Conservation (phyloP, 35 echinoderm and acorn worm genomes). For the Apostichopus japonicus region DNA sequence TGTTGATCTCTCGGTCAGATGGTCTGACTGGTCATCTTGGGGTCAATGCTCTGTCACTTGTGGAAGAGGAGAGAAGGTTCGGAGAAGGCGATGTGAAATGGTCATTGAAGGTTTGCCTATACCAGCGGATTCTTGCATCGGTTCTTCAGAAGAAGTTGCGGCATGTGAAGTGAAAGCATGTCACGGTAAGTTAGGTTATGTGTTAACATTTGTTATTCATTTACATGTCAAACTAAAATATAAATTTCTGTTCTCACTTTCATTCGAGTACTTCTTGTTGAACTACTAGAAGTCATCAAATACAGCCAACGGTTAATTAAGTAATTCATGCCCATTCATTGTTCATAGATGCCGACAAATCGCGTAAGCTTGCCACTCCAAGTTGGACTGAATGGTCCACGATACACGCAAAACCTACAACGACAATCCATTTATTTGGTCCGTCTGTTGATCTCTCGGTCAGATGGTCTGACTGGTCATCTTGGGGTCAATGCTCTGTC, state of each 20-base stretch:
- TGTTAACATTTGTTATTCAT: neutral
- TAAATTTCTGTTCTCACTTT: too few relatives aligned
- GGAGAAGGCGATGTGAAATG: slow-evolving; percentile 35
- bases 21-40: slow-evolving; percentile 64
- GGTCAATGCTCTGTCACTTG: slow-evolving; percentile 50
- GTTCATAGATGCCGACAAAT: too few relatives aligned
- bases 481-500: slow-evolving; percentile 53
- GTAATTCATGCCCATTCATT: too few relatives aligned
- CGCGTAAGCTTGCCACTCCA: too few relatives aligned
- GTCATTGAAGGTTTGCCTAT: slow-evolving; percentile 50
- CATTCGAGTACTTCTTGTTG: too few relatives aligned
- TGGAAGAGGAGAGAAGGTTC: slow-evolving; percentile 13
- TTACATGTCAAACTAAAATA: too few relatives aligned
- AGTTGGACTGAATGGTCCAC: neutral
- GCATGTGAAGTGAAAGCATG: slow-evolving; percentile 35
- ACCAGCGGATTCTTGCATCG: slow-evolving; percentile 29
- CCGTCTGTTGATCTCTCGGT: neutral
- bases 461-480: slow-evolving; percentile 54
- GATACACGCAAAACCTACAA: neutral
- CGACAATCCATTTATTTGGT: neutral
- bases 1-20: neutral
- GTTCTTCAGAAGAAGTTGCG: slow-evolving; percentile 27
- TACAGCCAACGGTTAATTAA: too few relatives aligned
- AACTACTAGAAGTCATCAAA: too few relatives aligned
- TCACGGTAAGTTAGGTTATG: slow-evolving; percentile 42